Evolutionary conservation across 2,888 invertebrate species (phyloP), one percentile per base, ranked within the genome.

Genomic region (Meiosimyza decipiens): DNA sequence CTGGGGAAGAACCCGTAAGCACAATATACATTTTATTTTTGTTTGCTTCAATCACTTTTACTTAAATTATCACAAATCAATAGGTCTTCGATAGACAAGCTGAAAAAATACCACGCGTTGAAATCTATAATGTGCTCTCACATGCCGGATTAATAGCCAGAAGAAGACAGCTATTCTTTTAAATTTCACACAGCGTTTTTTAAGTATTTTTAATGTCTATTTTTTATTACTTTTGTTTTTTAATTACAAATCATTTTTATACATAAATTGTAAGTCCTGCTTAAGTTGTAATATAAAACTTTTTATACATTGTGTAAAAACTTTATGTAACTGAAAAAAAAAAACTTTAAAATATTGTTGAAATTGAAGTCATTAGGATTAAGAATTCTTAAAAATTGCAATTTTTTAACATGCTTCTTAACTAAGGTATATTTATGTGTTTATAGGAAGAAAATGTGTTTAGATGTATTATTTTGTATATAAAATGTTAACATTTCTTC

Each of bases 41-140:
- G 57, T 62, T 49, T 50, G 28, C 4, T 28, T 28, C 28, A 28
- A 28, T 28, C 28, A 4, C 3, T 4, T 28, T 28, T 4, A 28
- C 28, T 28, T 28, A 28, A 60, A 16, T 60, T 71, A 52, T 6
- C 63, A 28, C 40, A 6, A 15, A 50, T 72, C 57, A 69, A 0
- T 79, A 91, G 91, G 91, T 92, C 4, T 88, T 86, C 77, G 88
- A 90, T 60, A 87, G 92, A 47, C 90, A 91, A 77, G 89, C 92
- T 3, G 90, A 91, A 77, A 88, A 88, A 75, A 90, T 92, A 62
- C 85, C 91, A n/a, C 88, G 91, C 22, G 87, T 88, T 63, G 89
- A 91, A 82, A 91, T 92, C 76, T 91, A 91, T 85, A 89, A 89
- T 66, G 89, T 91, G 54, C 86, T 92, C 63, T 90, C 90, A 1